Evolutionary conservation across 2,113 vertebrate species (phyloP).

Genomic region (Sceloporus undulatus): DNA sequence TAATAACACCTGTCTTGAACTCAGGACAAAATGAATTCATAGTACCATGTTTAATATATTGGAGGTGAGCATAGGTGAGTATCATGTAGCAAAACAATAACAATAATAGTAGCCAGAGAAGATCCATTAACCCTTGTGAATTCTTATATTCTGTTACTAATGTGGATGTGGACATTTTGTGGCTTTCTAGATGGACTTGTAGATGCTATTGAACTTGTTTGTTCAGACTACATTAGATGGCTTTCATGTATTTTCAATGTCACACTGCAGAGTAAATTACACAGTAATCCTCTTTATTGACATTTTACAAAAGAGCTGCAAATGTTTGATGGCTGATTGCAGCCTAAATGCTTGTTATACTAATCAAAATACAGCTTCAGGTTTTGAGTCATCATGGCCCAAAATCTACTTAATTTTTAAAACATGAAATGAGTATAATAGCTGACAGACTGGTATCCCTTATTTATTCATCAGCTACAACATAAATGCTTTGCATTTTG

Average conservation of each 20-base stretch:
- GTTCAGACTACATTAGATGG: slow-evolving; percentile 46
- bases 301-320: slow-evolving; percentile 27
- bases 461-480: background rate
- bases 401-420: background rate
- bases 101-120: background rate
- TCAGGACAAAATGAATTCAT: background rate
- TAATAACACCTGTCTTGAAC: background rate
- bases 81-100: background rate
- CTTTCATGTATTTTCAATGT: slow-evolving; percentile 41
- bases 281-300: slow-evolving; percentile 38
- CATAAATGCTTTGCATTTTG: background rate
- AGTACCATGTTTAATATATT: background rate
- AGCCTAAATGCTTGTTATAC: slow-evolving; percentile 40
- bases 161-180: slow-evolving; percentile 6
- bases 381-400: slow-evolving; percentile 4
- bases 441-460: background rate
- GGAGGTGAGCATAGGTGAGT: too few species aligned
- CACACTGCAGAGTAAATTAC: slow-evolving; percentile 36
- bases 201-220: slow-evolving; percentile 51
- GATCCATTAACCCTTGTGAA: background rate
- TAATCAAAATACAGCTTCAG: slow-evolving; percentile 30
- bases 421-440: slow-evolving; percentile 9
- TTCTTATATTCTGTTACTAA: background rate
- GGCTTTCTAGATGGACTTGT: background rate
- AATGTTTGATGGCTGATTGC: slow-evolving; percentile 33